Evolutionary conservation across 2,797 vertebrate species (phyloP), one percentile per base, ranked within the genome.

Genomic region (Danio tinwini): DNA sequence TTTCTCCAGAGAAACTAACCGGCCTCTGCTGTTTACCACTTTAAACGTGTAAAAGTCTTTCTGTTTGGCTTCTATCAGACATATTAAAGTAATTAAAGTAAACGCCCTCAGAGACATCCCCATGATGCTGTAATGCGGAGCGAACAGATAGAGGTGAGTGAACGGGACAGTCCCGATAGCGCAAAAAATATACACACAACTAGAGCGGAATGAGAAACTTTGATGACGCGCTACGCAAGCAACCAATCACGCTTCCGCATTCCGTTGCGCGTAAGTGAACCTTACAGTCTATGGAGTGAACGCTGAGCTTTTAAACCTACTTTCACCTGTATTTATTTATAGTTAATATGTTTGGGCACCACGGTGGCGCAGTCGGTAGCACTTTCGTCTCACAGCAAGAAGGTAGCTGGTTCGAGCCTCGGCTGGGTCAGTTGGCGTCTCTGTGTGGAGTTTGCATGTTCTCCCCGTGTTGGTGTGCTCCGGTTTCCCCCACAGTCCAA

Each of bases 11-110:
- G 97, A 96, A 70, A 98, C 95, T 85, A 98, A 83, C 85, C 96
- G 98, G 84, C 97, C 98, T 87, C 98, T 93, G 93, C 96, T 98
- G 90, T 98, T 99, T 78, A 99, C 94, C 11, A 94, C 93, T 89
- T 96, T 96, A 84, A 97, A 98, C 6, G 93, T 93, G 72, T 98
- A 99, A 86, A 98, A 95, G 92, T 97, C 95, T 82, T 91, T 93
- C 47, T 95, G 92, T 86, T 94, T 97, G 65, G 88, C 83, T 11
- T 91, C 90, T 0, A 49, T 12, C 45, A 92, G 45, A 74, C 88
- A 88, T 76, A 92, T 85, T 0, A 93, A 50, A 21, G 93, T 80
- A 0, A 96, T 79, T 52, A 95, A 76, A 0, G 89, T 16, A 11
- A 93, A 71, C 2, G 85, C 73, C 0, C 77, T 85, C 3, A 87